A percentile compares a stretch with the other conserved stretches of the same genome.
phyloP scores from a whole-genome alignment of 2,113 vertebrate species.

The Cacatua alba region DNA sequence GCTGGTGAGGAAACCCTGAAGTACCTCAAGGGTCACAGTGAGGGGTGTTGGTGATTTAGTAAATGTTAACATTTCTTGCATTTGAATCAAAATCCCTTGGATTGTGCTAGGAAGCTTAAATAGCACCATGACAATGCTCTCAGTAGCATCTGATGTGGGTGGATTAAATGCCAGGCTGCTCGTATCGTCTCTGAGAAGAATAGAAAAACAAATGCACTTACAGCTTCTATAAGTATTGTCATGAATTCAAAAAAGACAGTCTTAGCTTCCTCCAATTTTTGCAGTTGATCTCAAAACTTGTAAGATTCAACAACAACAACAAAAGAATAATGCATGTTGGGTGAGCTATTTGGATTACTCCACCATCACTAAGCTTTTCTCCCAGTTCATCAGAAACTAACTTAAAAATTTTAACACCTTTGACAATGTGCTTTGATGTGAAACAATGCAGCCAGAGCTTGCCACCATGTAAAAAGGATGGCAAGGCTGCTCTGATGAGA shows the following conservation, averaged over 20 bases:
- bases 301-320: not conserved
- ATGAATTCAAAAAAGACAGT: not conserved
- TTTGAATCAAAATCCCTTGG: not conserved
- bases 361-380: not conserved
- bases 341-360: not conserved
- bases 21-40: not conserved
- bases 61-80: not conserved
- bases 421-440: not conserved
- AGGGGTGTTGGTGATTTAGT: accelerated
- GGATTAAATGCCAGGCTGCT: not conserved
- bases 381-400: not conserved
- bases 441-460: not conserved
- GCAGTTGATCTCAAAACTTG: not conserved
- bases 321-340: not conserved
- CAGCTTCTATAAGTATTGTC: not conserved
- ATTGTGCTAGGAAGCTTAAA: not conserved
- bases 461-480: not conserved
- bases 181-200: not conserved
- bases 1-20: not conserved
- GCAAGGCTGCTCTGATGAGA: not conserved
- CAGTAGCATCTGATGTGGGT: not conserved
- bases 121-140: not conserved
- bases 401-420: not conserved
- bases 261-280: not conserved
- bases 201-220: not conserved